Conservation (phyloP, 2,888 invertebrate genomes). For the Leucoma salicis region DNA sequence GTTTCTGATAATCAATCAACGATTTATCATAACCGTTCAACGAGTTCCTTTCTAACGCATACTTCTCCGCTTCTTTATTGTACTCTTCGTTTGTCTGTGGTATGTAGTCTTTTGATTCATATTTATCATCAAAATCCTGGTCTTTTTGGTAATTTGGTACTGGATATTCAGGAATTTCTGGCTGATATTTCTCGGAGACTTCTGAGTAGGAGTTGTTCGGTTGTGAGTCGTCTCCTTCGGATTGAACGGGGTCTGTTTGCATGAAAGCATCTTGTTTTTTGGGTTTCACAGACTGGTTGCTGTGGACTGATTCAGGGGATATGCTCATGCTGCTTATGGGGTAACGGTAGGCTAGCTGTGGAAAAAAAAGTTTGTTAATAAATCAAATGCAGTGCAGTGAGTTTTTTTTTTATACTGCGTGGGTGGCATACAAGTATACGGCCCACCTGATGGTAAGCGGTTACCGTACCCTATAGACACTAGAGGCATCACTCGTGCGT, state of each 20-base stretch:
- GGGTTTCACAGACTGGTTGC: conserved; percentile 39
- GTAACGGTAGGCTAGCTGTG: conserved; percentile 62
- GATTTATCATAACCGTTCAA: conserved; percentile 57
- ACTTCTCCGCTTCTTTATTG: conserved; percentile 71
- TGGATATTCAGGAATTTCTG: conserved; percentile 5
- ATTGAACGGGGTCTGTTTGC: conserved; percentile 70
- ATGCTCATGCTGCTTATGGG: conserved; percentile 51
- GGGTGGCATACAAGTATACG: too few relatives aligned
- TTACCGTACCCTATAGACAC: too few relatives aligned
- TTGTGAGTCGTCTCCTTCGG: conserved; percentile 59
- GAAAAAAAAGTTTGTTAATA: background rate
- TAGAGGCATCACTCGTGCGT: too few relatives aligned
- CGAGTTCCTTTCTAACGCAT: conserved; percentile 62
- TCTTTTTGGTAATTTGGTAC: conserved; percentile 4
- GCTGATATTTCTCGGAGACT: conserved; percentile 33
- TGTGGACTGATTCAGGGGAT: conserved; percentile 31
- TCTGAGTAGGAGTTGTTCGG: conserved; percentile 59
- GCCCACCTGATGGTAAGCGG: too few relatives aligned
- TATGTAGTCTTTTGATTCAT: conserved; percentile 62
- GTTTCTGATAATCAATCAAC: conserved; percentile 24
- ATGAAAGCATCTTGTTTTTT: conserved; percentile 74
- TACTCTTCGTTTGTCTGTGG: conserved; percentile 72
- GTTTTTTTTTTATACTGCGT: too few relatives aligned
- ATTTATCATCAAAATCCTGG: conserved; percentile 39
- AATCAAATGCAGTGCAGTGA: too few relatives aligned